These are phyloP conservation scores for Sminthurides aquaticus DNA, from an alignment of 2,888 invertebrate species.

Conservation along the genomic window DNA sequence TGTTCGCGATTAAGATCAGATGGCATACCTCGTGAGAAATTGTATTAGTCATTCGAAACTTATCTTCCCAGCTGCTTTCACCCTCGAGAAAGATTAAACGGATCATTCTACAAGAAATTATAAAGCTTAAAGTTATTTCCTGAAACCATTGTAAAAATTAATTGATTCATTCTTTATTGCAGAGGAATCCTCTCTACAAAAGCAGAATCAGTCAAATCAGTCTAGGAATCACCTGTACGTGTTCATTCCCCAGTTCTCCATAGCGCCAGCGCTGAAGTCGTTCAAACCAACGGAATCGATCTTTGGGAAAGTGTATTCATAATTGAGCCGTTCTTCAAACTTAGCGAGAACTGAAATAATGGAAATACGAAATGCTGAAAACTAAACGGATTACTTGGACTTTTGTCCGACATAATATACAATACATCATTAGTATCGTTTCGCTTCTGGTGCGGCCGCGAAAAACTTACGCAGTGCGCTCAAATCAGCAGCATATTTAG, in stretches of 20 bases:
- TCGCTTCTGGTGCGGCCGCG: no score
- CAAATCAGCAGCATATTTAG: slow-evolving; percentile 27
- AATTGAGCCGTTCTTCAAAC: slow-evolving; percentile 26
- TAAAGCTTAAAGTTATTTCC: not conserved
- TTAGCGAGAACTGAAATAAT: slow-evolving; percentile 13
- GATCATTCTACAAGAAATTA: slow-evolving; percentile 5
- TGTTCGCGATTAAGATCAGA: not conserved
- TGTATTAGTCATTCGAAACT: slow-evolving; percentile 26
- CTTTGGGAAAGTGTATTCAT: slow-evolving; percentile 30
- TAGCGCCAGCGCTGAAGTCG: slow-evolving; percentile 25
- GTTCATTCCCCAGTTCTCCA: slow-evolving; percentile 36
- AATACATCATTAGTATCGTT: no score
- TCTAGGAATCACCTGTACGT: slow-evolving; percentile 31
- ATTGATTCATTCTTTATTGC: no score
- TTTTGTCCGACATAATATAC: no score
- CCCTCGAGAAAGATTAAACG: slow-evolving; percentile 27
- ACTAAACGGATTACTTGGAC: no score
- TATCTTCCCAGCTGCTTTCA: slow-evolving; percentile 25
- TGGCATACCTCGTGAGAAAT: slow-evolving; percentile 29
- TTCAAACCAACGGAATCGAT: slow-evolving; percentile 36
- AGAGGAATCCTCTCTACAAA: no score
- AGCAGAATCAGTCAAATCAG: no score
- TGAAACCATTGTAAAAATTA: not conserved
- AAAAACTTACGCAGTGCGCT: slow-evolving; percentile 26
- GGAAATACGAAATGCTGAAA: not conserved